Evolutionary conservation across 2,888 invertebrate genomes (phyloP), one percentile per base, ranked within the genome.

Genomic region (Trissoscelio sp.): DNA sequence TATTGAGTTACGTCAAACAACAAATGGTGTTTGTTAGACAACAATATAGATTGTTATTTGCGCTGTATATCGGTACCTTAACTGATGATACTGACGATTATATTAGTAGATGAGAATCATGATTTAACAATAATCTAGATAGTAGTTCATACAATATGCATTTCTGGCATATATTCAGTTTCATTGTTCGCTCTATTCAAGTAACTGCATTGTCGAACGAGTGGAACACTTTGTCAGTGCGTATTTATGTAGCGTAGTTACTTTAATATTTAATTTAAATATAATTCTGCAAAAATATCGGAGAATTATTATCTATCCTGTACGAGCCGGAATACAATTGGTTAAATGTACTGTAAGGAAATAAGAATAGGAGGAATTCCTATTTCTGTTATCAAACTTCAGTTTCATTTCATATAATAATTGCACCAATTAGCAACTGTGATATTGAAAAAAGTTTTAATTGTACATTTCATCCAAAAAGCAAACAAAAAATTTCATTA

Each of bases 51-150:
- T 42, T 24, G 55, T 55, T 42, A 67, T 67, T 67, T 53, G 12
- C 44, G 12, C 16, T 39, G 39, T 28, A 31, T 55, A 67, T 69
- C 22, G 14, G 5, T 69, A 44, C 3, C 24, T 44, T 42, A 69
- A 44, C 69, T 57, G 55, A 44, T 57, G 44, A 22, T 44, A 57
- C 24, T 55, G 20, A 57, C 22, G 44, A 69, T 69, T 55, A 31
- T 57, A 57, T 57, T 55, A 55, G 1, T 39, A 57, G 69, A 69
- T 69, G 69, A 69, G 14, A 57, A 69, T 66, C 22, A 66, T 57
- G 55, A 69, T 69, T 69, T 67, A 67, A 67, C 55, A 69, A 69
- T 57, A 69, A 69, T 69, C 55, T 69, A 44, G 44, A 55, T 44
- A 55, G 22, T 18, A 67, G 11, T 37, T 44, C 31, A 57, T 69